Evolutionary conservation across 2,888 invertebrate genomes (phyloP).

Genomic region (Drymonia ruficornis): DNA sequence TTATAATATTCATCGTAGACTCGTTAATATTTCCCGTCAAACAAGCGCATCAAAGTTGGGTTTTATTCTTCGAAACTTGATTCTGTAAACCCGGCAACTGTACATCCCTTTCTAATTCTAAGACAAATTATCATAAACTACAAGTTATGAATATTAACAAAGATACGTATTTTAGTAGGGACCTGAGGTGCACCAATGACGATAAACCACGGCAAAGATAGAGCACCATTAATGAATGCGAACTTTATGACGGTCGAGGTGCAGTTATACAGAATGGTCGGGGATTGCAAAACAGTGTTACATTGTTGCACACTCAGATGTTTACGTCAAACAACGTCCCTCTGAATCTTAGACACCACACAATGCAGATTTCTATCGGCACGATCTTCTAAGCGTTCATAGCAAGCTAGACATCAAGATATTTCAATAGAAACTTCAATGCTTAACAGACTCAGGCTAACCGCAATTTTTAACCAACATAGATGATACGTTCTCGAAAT

Average conservation of each 20-base stretch:
- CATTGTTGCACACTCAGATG: slow-evolving; percentile 19
- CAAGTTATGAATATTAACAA: slow-evolving; percentile 30
- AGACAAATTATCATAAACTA: slow-evolving; percentile 33
- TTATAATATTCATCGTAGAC: too few species aligned
- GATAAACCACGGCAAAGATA: slow-evolving; percentile 40
- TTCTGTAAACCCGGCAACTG: neutral
- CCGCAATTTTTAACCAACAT: too few species aligned
- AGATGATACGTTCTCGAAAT: too few species aligned
- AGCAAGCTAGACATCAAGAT: neutral
- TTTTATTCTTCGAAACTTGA: neutral
- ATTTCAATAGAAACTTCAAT: neutral
- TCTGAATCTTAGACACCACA: neutral
- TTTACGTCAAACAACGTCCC: neutral
- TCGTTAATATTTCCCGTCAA: too few species aligned
- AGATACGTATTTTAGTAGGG: slow-evolving; percentile 30
- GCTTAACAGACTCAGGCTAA: neutral
- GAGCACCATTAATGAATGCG: slow-evolving; percentile 41
- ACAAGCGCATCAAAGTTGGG: neutral
- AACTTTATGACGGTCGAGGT: slow-evolving; percentile 44
- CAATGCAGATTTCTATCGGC: neutral
- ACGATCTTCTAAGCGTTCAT: neutral
- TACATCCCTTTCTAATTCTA: slow-evolving; percentile 1
- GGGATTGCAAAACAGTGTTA: slow-evolving; percentile 25
- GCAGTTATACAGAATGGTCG: slow-evolving; percentile 25
- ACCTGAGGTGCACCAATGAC: slow-evolving; percentile 28